A percentile compares a stretch with the other conserved stretches of the same genome.
phyloP scores from a whole-genome alignment of 2,888 invertebrate species.

The Drosophila yooni region DNA sequence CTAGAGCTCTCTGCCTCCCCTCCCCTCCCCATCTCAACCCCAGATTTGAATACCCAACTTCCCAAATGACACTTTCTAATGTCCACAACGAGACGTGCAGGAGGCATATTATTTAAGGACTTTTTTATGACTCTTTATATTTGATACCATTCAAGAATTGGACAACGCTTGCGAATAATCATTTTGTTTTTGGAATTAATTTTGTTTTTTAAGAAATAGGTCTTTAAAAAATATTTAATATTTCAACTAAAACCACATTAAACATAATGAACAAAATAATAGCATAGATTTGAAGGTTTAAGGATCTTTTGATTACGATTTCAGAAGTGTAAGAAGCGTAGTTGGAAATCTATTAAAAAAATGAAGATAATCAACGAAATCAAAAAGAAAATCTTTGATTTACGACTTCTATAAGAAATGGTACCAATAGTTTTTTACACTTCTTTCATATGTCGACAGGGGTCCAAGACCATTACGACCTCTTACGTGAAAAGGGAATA shows the following conservation, averaged over 20 bases:
- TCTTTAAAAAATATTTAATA: not conserved
- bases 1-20: not conserved
- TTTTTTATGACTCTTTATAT: not conserved
- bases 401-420: not conserved
- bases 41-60: not conserved
- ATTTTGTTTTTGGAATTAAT: not conserved
- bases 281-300: not conserved
- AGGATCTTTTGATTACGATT: not conserved
- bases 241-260: not conserved
- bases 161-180: not conserved
- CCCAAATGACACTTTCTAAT: slow-evolving; percentile 34
- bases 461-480: too few species aligned
- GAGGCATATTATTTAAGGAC: not conserved
- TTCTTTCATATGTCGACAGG: too few species aligned
- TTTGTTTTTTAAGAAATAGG: not conserved
- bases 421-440: too few species aligned
- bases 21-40: not conserved
- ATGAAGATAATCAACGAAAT: not conserved
- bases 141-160: not conserved
- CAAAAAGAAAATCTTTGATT: not conserved
- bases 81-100: slow-evolving; percentile 9
- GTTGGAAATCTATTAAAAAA: not conserved
- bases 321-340: not conserved
- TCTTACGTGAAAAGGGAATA: too few species aligned
- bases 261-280: not conserved